Percentiles rank a stretch among this genome's conserved stretches.
These are phyloP conservation scores for Myoxocephalus aenaeus DNA, from an alignment of 2,797 vertebrate species.

Conservation along the genomic window DNA sequence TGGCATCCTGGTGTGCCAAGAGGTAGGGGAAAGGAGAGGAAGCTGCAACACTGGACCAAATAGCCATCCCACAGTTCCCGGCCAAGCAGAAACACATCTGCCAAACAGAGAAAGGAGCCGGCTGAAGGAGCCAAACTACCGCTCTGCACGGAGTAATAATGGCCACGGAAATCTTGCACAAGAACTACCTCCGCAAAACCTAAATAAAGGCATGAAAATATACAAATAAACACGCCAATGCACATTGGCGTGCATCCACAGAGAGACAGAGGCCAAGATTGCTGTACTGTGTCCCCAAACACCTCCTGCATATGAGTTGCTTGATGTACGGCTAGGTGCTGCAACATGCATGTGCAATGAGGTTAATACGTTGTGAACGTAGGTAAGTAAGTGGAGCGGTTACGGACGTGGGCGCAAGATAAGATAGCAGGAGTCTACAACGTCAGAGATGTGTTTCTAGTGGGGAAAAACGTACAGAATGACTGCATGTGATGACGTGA, in stretches of 20 bases:
- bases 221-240: constrained; percentile 23
- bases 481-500: background rate
- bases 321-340: constrained; percentile 45
- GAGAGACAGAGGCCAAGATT: constrained; percentile 20
- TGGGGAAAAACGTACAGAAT: background rate
- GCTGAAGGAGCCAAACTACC: constrained; percentile 16
- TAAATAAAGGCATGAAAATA: constrained; percentile 19
- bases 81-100: constrained; percentile 47
- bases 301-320: constrained; percentile 38
- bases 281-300: constrained; percentile 30
- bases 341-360: constrained; percentile 51
- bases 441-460: constrained; percentile 23
- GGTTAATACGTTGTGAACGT: constrained; percentile 20
- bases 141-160: constrained; percentile 41
- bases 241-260: background rate
- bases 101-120: constrained; percentile 43
- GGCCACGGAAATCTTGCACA: background rate
- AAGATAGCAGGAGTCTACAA: background rate
- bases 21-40: constrained; percentile 33
- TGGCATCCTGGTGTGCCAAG: constrained; percentile 51
- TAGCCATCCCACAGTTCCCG: constrained; percentile 21
- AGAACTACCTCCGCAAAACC: constrained; percentile 15
- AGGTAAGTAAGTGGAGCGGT: constrained; percentile 21
- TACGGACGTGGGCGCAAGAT: constrained; percentile 25
- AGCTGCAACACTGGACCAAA: constrained; percentile 42